A percentile compares a stretch with the other conserved stretches of the same genome.
These are phyloP conservation scores for Hirtodrosophila duncani DNA, from an alignment of 2,888 invertebrate genomes.

Conservation along the genomic window DNA sequence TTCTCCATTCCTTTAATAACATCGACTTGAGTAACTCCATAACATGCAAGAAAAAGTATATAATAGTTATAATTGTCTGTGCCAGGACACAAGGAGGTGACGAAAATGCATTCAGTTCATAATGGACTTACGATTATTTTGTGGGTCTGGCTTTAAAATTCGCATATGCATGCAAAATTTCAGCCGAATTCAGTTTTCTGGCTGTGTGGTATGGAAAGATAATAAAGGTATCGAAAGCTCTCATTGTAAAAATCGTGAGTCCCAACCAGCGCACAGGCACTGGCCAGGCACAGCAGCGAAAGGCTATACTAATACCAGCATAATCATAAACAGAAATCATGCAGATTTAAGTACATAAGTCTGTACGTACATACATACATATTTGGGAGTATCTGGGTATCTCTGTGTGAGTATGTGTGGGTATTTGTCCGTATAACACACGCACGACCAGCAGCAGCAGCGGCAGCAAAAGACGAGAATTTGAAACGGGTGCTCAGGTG, in stretches of 20 bases:
- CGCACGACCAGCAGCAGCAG: slow-evolving; percentile 13
- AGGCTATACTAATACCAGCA: slow-evolving; percentile 9
- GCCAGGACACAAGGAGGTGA: slow-evolving; percentile 6
- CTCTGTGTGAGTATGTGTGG: slow-evolving; percentile 1
- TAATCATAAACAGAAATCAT: slow-evolving; percentile 8
- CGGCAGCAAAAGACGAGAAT: slow-evolving; percentile 39
- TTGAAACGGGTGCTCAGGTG: slow-evolving; percentile 65
- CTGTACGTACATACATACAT: slow-evolving; percentile 14
- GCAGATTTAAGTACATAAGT: slow-evolving; percentile 8
- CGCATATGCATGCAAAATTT: not conserved
- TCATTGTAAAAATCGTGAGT: slow-evolving; percentile 46
- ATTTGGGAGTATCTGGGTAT: slow-evolving; percentile 3
- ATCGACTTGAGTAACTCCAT: no score
- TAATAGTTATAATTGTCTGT: no score
- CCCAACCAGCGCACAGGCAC: slow-evolving; percentile 18
- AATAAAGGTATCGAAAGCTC: slow-evolving; percentile 43
- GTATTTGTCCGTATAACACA: slow-evolving; percentile 11
- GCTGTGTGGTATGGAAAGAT: slow-evolving; percentile 18
- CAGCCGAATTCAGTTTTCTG: no score
- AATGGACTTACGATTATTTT: slow-evolving; percentile 1
- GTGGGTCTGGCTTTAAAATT: no score
- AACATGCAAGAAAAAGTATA: no score
- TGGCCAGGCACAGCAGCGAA: not conserved
- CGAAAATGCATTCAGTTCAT: slow-evolving; percentile 9
- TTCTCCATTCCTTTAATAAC: no score